A percentile compares a stretch with the other conserved stretches of the same genome.
Conservation (phyloP, 2,113 vertebrate species). For the Eretmochelys imbricata region DNA sequence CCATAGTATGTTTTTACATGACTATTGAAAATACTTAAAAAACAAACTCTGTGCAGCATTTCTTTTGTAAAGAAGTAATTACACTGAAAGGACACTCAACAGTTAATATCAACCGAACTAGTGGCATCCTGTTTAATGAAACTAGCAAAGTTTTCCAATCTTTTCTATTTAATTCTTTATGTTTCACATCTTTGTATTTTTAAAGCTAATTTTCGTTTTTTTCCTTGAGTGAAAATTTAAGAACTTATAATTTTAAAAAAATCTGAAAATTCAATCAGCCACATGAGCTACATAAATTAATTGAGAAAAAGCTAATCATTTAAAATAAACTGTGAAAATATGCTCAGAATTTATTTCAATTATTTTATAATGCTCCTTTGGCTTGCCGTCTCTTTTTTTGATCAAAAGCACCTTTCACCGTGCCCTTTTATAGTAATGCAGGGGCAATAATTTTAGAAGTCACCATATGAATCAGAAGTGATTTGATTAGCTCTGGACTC, state of each 20-base stretch:
- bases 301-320: neutral
- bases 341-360: neutral
- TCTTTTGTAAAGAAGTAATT: neutral
- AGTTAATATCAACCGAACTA: neutral
- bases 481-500: neutral
- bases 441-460: neutral
- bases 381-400: neutral
- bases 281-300: neutral
- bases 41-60: neutral
- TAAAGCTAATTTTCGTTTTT: neutral
- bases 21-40: neutral
- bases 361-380: neutral
- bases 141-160: neutral
- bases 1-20: neutral
- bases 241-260: neutral
- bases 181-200: neutral
- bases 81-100: neutral
- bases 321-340: neutral
- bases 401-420: neutral
- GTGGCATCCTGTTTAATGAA: neutral
- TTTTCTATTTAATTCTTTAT: neutral
- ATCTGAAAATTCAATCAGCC: neutral
- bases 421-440: neutral
- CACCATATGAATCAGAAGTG: neutral
- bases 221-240: neutral